Conservation (phyloP, 2,888 invertebrate genomes). For the Myathropa florea region DNA sequence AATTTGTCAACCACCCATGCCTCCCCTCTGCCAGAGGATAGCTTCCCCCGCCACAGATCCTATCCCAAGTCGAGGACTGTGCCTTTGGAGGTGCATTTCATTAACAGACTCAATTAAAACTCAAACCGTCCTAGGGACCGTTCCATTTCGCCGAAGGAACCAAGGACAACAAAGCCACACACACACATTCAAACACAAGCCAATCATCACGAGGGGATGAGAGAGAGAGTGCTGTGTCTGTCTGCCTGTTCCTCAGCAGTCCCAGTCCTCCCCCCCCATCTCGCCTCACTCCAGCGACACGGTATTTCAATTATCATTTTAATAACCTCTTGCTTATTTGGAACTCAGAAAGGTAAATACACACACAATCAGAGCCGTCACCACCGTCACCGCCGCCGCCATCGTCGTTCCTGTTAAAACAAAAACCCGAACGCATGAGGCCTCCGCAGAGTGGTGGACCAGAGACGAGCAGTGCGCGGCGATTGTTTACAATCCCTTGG, state of each 20-base stretch:
- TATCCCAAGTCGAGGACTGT: neutral
- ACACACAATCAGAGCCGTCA: slow-evolving; percentile 2
- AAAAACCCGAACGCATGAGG: slow-evolving; percentile 14
- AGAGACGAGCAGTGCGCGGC: slow-evolving; percentile 15
- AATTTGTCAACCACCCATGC: neutral
- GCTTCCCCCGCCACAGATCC: neutral
- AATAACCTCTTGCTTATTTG: slow-evolving; percentile 68
- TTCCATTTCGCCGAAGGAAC: neutral
- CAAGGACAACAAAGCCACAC: neutral
- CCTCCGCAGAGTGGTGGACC: neutral
- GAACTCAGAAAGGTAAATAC: slow-evolving; percentile 66
- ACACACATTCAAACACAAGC: too few species aligned
- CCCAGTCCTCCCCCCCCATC: neutral
- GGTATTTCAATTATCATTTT: slow-evolving; percentile 66
- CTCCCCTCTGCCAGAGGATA: neutral
- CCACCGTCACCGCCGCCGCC: neutral
- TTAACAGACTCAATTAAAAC: neutral
- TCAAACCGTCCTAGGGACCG: neutral
- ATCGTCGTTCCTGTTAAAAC: slow-evolving; percentile 49
- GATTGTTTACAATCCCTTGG: slow-evolving; percentile 36
- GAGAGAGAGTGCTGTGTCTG: neutral
- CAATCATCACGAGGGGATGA: too few species aligned
- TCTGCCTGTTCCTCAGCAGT: neutral
- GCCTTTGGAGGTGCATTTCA: neutral
- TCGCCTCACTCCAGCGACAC: neutral